Conservation (phyloP, 2,888 invertebrate species). For the Nudaria mundana region DNA sequence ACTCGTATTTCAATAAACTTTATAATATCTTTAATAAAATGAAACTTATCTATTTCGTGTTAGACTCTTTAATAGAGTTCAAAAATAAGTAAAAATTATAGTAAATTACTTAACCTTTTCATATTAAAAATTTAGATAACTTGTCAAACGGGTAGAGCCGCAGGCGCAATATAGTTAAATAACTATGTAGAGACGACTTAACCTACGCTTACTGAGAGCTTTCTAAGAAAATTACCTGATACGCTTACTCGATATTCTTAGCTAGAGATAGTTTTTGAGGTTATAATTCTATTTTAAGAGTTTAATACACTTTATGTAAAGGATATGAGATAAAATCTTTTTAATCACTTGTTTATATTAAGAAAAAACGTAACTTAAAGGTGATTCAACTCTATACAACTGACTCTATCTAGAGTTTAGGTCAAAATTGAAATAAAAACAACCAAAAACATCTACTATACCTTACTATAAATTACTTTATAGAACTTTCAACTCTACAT, state of each 20-base stretch:
- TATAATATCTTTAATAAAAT: too few species aligned
- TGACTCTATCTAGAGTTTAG: not conserved
- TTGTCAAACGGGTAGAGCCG: conserved; percentile 27
- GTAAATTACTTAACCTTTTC: conserved; percentile 9
- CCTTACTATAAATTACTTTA: too few species aligned
- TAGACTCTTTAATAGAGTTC: not conserved
- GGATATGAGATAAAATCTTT: conserved; percentile 9
- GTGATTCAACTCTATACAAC: not conserved
- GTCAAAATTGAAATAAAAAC: not conserved
- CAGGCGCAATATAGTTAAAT: conserved; percentile 25
- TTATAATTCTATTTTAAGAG: not conserved
- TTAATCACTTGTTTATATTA: conserved; percentile 1
- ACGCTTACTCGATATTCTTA: not conserved
- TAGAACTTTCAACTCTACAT: conserved; percentile 1
- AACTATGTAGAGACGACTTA: conserved; percentile 16
- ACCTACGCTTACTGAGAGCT: conserved; percentile 23
- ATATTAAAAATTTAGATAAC: conserved; percentile 18
- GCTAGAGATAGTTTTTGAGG: not conserved
- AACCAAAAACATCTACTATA: not conserved
- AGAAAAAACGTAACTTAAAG: conserved; percentile 1
- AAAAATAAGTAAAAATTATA: not conserved
- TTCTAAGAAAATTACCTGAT: conserved; percentile 16
- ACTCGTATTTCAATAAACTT: too few species aligned
- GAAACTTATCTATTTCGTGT: too few species aligned
- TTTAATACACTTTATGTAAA: conserved; percentile 5